A percentile compares a stretch with the other conserved stretches of the same genome.
Evolutionary conservation across 2,888 invertebrate genomes (phyloP).

Genomic region (Xestia sexstrigata): DNA sequence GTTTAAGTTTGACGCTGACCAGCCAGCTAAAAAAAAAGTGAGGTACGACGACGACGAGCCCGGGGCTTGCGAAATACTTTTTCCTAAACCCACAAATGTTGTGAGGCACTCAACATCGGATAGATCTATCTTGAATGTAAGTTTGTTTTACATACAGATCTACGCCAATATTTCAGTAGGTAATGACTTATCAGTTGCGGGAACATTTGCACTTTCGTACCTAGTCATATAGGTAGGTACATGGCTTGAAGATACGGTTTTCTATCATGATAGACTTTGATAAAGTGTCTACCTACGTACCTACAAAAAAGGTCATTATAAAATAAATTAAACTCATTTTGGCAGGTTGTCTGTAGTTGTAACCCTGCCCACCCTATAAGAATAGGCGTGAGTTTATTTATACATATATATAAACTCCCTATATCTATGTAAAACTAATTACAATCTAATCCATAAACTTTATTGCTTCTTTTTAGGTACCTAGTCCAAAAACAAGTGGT

Average conservation of each 20-base stretch:
- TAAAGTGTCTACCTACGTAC: not conserved
- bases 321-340: no score
- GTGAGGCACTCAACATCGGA: constrained; percentile 82
- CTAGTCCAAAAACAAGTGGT: constrained; percentile 85
- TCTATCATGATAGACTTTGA: not conserved
- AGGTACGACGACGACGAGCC: constrained; percentile 76
- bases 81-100: constrained; percentile 76
- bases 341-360: no score
- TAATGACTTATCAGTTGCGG: not conserved
- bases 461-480: constrained; percentile 73
- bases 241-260: not conserved
- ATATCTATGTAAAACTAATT: not conserved
- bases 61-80: constrained; percentile 77
- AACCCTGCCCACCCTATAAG: no score
- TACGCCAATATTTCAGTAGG: no score
- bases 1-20: not conserved
- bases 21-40: constrained; percentile 72
- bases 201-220: not conserved
- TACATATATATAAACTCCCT: no score
- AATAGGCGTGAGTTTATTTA: no score
- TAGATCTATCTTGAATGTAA: constrained; percentile 82
- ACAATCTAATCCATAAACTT: no score
- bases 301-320: no score
- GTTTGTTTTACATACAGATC: no score
- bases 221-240: not conserved